Evolutionary conservation across 2,113 vertebrate species (phyloP), one percentile per base, ranked within the genome.

Genomic region (Galemys pyrenaicus): DNA sequence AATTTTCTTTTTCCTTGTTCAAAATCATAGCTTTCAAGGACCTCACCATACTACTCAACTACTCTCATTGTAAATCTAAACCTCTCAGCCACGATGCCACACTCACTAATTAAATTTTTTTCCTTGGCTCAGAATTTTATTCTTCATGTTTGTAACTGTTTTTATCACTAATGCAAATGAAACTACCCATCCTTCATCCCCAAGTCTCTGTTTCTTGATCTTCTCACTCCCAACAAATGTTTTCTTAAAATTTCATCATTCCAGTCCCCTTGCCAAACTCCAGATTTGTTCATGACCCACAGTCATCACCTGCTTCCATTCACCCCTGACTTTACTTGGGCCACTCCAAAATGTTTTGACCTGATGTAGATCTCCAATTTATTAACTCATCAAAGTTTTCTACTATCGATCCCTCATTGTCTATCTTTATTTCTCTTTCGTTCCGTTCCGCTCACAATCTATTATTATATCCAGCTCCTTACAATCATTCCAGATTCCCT

Each of bases 341-440:
- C 2, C 2, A 79, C 4, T 79, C 28, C 24, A 75, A 83, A 65
- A 79, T n/a, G 15, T 56, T 83, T 51, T 30, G 39, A 30, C 20
- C 24, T 46, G 8, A 85, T 41, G 51, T 78, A 87, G 12, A 54
- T 1, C 37, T 54, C 7, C 1, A 16, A 37, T 62, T 24, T 41
- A n/a, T 26, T 73, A 17, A 70, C 54, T 9, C 19, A n/a, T 9
- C 22, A 58, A 68, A 11, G 0, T 85, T 75, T 84, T 41, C 8
- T 30, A 51, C 3, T 92, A 32, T 75, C 9, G 3, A 39, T 0
- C 28, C 9, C 17, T 70, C 44, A 30, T 46, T 1, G 39, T 37
- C 51, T 75, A 35, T 85, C 22, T 92, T 49, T 26, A 91, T 64
- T 96, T 92, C 39, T 67, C 20, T 75, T 87, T 58, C 54, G 44